Evolutionary conservation across 2,113 vertebrate species (phyloP).

Genomic region (Anolis carolinensis): DNA sequence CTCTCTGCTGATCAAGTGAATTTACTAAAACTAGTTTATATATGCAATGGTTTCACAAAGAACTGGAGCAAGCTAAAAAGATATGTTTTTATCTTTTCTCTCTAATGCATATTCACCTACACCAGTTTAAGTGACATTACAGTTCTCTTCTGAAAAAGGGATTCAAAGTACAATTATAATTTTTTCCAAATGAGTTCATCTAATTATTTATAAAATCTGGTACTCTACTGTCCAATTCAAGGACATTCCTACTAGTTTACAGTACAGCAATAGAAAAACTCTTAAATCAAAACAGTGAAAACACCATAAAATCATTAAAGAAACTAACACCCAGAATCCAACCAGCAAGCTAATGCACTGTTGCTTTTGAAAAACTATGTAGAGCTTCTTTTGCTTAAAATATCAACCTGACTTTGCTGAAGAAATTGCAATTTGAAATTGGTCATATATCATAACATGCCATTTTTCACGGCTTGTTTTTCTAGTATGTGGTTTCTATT

Average conservation of each 20-base stretch:
- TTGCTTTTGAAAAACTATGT: background rate
- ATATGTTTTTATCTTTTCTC: background rate
- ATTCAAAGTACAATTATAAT: background rate
- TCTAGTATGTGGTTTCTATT: background rate
- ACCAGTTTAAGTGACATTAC: background rate
- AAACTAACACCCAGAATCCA: background rate
- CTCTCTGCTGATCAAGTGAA: background rate
- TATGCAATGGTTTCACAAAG: background rate
- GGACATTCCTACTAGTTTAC: background rate
- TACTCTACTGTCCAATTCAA: background rate
- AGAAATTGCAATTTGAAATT: background rate
- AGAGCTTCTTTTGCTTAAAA: background rate
- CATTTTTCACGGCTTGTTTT: background rate
- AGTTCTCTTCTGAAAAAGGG: background rate
- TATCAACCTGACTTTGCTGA: background rate
- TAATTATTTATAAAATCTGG: conserved; percentile 9
- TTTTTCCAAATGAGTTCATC: background rate
- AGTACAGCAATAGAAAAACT: background rate
- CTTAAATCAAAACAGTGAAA: conserved; percentile 1
- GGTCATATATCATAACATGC: background rate
- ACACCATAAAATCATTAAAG: background rate
- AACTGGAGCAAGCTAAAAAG: background rate
- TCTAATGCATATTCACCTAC: background rate
- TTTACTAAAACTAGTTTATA: background rate
- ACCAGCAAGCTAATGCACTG: background rate